phyloP scores from a whole-genome alignment of 2,888 invertebrate genomes.

The Platynereis dumerilii region DNA sequence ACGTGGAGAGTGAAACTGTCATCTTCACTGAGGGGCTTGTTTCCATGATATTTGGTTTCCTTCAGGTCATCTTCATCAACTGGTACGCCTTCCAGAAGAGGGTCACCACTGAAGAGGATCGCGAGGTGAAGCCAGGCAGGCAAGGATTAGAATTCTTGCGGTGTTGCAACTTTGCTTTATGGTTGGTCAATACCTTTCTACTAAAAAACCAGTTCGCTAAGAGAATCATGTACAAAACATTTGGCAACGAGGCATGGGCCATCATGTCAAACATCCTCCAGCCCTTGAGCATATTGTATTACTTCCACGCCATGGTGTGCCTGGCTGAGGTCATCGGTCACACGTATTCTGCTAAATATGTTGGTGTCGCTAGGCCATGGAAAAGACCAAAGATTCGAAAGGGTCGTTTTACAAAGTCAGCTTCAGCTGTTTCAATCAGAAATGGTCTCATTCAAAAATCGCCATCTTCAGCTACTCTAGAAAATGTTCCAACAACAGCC shows the following conservation, averaged over 20 bases:
- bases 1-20: neutral
- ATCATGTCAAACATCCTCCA: constrained; percentile 16
- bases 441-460: too few species aligned
- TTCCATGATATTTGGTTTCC: neutral
- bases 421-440: too few species aligned
- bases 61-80: constrained; percentile 16
- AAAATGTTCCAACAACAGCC: too few species aligned
- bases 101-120: constrained; percentile 11
- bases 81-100: constrained; percentile 16
- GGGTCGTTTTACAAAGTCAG: too few species aligned
- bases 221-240: constrained; percentile 3
- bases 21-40: constrained; percentile 13
- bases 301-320: constrained; percentile 16
- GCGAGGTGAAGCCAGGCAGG: constrained; percentile 4
- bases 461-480: too few species aligned
- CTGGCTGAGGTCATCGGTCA: constrained; percentile 12
- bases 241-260: constrained; percentile 10
- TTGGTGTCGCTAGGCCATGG: constrained; percentile 3
- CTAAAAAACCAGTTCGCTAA: constrained; percentile 10
- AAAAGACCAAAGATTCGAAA: too few species aligned
- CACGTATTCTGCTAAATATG: constrained; percentile 12
- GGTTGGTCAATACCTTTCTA: constrained; percentile 13
- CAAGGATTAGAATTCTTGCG: constrained; percentile 14
- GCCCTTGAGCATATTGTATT: constrained; percentile 13
- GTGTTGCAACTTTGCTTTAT: constrained; percentile 16